Percentiles rank a stretch among this genome's conserved stretches.
Evolutionary conservation across 2,888 invertebrate species (phyloP).

Genomic region (Phlogophora meticulosa): DNA sequence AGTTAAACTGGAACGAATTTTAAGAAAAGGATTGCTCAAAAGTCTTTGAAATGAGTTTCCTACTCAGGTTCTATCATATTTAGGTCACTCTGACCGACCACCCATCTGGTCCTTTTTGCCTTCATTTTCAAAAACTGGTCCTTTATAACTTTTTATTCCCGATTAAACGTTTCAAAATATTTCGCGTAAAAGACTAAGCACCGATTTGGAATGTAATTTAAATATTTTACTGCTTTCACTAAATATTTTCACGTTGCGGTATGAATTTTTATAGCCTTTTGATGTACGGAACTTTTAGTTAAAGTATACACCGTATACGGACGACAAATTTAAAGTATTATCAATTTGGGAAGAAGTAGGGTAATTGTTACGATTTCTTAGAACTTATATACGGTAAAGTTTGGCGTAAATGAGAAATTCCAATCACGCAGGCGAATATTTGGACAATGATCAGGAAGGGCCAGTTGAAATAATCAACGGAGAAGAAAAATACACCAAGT

Average conservation of each 20-base stretch:
- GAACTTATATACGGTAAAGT: not conserved
- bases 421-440: not conserved
- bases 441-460: not conserved
- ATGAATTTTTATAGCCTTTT: conserved; percentile 71
- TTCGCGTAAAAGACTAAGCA: conserved; percentile 60
- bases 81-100: conserved; percentile 46
- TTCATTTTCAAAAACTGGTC: conserved; percentile 28
- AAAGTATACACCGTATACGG: conserved; percentile 18
- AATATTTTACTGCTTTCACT: conserved; percentile 55
- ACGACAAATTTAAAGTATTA: conserved; percentile 27
- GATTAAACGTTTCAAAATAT: conserved; percentile 51
- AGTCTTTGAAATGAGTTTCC: not conserved
- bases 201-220: conserved; percentile 63
- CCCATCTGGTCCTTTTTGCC: conserved; percentile 21
- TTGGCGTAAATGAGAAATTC: not conserved
- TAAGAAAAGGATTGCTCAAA: not conserved
- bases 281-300: conserved; percentile 46
- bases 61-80: conserved; percentile 1
- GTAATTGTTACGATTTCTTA: conserved; percentile 22
- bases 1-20: conserved; percentile 8
- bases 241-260: conserved; percentile 51
- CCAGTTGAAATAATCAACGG: not conserved
- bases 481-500: no score
- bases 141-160: conserved; percentile 47
- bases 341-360: conserved; percentile 37